Conservation (phyloP, 2,888 invertebrate genomes). For the Anarsia innoxiella region DNA sequence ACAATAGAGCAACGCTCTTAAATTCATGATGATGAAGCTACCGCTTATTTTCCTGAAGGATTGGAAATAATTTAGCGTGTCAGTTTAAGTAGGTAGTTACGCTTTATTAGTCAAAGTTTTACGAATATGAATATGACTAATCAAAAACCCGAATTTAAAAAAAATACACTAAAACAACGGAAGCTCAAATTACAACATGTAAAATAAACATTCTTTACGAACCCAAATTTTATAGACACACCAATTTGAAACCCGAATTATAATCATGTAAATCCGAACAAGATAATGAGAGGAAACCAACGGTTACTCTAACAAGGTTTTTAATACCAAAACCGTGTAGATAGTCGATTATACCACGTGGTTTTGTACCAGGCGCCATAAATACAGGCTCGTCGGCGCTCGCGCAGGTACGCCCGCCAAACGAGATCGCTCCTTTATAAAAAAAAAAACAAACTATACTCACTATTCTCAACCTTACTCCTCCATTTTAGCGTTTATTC, state of each 20-base stretch:
- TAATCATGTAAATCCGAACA: constrained; percentile 33
- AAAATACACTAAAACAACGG: background rate
- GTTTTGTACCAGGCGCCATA: constrained; percentile 63
- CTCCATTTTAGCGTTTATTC: constrained; percentile 14
- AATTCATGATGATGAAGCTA: no score
- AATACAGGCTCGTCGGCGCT: constrained; percentile 70
- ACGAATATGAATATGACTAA: no score
- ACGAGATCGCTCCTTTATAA: constrained; percentile 67
- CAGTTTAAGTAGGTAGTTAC: no score
- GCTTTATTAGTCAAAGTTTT: no score
- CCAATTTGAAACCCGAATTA: constrained; percentile 22
- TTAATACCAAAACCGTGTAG: constrained; percentile 42
- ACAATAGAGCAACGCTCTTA: no score
- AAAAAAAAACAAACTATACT: constrained; percentile 34
- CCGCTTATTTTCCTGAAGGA: no score
- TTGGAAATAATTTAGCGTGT: no score
- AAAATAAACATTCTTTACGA: constrained; percentile 18
- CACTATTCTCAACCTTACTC: constrained; percentile 33
- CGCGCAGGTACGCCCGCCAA: constrained; percentile 73
- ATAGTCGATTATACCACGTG: constrained; percentile 44
- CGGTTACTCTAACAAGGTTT: constrained; percentile 68
- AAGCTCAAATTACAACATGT: constrained; percentile 14
- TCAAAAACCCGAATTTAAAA: no score
- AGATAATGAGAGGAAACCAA: constrained; percentile 58
- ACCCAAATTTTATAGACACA: constrained; percentile 21